Evolutionary conservation across 2,888 invertebrate species (phyloP).

Genomic region (Cartodere bifasciata): DNA sequence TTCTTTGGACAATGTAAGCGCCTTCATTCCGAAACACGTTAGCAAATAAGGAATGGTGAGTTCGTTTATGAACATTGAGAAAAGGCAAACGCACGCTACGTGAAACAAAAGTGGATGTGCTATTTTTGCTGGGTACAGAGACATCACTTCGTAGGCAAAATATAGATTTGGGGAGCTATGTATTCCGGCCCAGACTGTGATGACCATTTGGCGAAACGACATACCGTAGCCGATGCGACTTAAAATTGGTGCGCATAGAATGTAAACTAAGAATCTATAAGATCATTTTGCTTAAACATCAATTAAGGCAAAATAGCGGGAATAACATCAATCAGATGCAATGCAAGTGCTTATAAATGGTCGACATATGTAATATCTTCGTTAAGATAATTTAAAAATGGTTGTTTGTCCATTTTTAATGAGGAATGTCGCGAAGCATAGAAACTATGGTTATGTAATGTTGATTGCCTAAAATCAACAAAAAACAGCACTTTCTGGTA

Average conservation of each 20-base stretch:
- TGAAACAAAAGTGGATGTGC: constrained; percentile 2
- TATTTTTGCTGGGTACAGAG: background rate
- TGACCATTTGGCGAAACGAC: constrained; percentile 3
- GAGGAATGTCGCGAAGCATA: no score
- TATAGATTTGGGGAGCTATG: constrained; percentile 4
- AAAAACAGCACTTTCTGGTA: no score
- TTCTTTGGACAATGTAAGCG: constrained; percentile 6
- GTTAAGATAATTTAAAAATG: no score
- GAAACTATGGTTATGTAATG: no score
- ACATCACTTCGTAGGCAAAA: no score
- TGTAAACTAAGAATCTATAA: background rate
- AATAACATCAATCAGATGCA: no score
- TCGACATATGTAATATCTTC: no score
- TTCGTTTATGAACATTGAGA: constrained; percentile 6
- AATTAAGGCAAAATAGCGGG: background rate
- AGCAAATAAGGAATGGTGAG: constrained; percentile 4
- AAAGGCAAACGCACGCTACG: background rate
- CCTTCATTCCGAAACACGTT: constrained; percentile 2
- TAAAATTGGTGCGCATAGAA: constrained; percentile 1
- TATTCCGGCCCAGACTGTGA: constrained; percentile 7
- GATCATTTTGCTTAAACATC: background rate
- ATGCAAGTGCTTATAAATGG: no score
- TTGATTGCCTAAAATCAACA: no score
- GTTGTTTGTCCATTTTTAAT: no score
- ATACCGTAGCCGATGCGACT: constrained; percentile 4